Conservation (phyloP, 2,888 invertebrate genomes). For the Apotomis betuletana region DNA sequence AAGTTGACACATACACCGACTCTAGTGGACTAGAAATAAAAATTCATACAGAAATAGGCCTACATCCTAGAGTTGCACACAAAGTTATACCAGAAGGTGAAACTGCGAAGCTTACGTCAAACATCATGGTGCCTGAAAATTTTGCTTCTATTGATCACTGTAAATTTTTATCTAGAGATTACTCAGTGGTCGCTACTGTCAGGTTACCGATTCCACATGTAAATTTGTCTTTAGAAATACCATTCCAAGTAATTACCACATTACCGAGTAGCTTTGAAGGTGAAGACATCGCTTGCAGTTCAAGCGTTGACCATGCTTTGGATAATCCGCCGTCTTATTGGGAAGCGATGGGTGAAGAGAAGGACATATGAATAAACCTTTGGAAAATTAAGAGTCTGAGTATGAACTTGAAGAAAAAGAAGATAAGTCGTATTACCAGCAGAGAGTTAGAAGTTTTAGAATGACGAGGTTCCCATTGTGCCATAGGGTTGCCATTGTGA, state of each 20-base stretch:
- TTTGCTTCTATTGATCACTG: slow-evolving; percentile 30
- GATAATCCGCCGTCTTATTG: slow-evolving; percentile 28
- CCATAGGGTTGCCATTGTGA: no score
- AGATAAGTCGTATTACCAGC: no score
- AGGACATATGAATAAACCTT: neutral
- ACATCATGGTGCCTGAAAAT: slow-evolving; percentile 19
- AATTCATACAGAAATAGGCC: slow-evolving; percentile 1
- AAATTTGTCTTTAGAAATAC: slow-evolving; percentile 23
- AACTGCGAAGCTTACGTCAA: slow-evolving; percentile 6
- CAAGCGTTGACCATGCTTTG: neutral
- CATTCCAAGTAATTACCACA: slow-evolving; percentile 31
- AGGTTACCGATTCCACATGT: slow-evolving; percentile 17
- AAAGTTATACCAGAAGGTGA: slow-evolving; percentile 2
- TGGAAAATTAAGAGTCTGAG: neutral
- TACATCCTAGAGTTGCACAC: neutral
- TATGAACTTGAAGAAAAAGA: neutral
- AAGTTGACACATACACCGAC: slow-evolving; percentile 23
- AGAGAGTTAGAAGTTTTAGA: no score
- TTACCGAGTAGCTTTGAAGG: neutral
- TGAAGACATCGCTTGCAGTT: neutral
- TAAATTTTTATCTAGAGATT: slow-evolving; percentile 25
- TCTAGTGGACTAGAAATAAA: neutral
- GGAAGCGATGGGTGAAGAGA: slow-evolving; percentile 30
- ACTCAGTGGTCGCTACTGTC: slow-evolving; percentile 9
- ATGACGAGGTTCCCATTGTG: no score